Evolutionary conservation across 2,797 vertebrate genomes (phyloP).

Genomic region (Selene dorsalis): DNA sequence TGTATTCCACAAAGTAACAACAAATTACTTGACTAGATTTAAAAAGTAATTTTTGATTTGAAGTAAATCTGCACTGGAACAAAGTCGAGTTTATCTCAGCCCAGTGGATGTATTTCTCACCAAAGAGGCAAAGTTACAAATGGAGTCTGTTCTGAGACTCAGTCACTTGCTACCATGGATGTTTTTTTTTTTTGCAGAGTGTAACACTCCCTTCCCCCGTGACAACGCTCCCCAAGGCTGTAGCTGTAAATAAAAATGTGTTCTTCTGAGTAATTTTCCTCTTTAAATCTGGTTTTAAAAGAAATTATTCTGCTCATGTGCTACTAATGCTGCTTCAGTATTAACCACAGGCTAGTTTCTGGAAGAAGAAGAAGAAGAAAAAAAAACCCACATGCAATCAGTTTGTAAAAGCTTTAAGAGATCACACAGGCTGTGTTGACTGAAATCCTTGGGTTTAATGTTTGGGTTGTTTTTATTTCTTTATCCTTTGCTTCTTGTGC

Average conservation of each 20-base stretch:
- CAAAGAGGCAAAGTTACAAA: not conserved
- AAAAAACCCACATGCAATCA: constrained; percentile 4
- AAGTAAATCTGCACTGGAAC: not conserved
- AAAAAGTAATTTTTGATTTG: not conserved
- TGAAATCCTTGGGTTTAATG: constrained; percentile 32
- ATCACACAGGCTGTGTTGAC: constrained; percentile 26
- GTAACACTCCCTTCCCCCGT: constrained; percentile 1
- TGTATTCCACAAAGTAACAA: not conserved
- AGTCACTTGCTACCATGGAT: not conserved
- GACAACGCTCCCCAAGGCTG: constrained; percentile 14
- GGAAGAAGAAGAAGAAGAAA: constrained; percentile 1
- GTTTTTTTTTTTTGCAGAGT: constrained; percentile 38
- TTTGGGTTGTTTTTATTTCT: constrained; percentile 28
- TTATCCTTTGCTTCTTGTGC: constrained; percentile 34
- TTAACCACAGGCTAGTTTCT: not conserved
- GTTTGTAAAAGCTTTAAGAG: constrained; percentile 18
- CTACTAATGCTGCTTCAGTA: constrained; percentile 9
- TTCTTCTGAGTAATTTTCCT: constrained; percentile 37
- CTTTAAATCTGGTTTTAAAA: constrained; percentile 13
- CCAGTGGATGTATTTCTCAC: not conserved
- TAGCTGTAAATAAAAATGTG: constrained; percentile 35
- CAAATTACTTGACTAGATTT: not conserved
- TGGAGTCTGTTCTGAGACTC: constrained; percentile 2
- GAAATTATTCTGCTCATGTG: constrained; percentile 11
- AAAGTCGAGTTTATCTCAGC: not conserved